phyloP scores from a whole-genome alignment of 2,888 invertebrate genomes.

The Leptopilina drosophilae region DNA sequence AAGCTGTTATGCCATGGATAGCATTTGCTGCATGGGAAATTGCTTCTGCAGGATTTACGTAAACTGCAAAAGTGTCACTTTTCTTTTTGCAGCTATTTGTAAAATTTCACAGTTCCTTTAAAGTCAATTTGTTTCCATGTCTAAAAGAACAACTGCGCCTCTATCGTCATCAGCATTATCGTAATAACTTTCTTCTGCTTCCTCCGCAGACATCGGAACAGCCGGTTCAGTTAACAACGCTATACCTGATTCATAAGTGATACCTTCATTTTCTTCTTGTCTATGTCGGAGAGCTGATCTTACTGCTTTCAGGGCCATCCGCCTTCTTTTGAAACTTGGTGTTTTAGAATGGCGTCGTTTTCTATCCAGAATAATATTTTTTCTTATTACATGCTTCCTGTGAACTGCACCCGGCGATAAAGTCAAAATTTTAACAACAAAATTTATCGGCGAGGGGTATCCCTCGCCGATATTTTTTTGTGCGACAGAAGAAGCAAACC shows the following conservation, averaged over 20 bases:
- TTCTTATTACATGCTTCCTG: no score
- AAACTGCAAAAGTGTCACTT: conserved; percentile 44
- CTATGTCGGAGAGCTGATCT: conserved; percentile 46
- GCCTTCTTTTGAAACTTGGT: no score
- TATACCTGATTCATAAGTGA: conserved; percentile 46
- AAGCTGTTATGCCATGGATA: conserved; percentile 39
- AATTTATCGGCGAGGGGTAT: no score
- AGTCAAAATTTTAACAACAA: no score
- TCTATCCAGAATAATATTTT: no score
- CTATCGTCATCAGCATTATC: neutral
- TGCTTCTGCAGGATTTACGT: conserved; percentile 46
- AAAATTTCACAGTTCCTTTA: conserved; percentile 49
- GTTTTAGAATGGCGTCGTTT: no score
- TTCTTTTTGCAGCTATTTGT: conserved; percentile 51
- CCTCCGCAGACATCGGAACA: neutral
- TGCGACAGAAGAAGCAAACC: no score
- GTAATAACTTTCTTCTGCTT: neutral
- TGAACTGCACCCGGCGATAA: no score
- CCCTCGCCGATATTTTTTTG: no score
- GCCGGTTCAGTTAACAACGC: conserved; percentile 31
- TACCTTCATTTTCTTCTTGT: conserved; percentile 48
- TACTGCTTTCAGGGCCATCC: no score
- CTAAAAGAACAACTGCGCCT: conserved; percentile 36
- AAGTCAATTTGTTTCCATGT: conserved; percentile 51
- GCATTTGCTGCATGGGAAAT: conserved; percentile 47